Evolutionary conservation across 2,797 vertebrate species (phyloP).

Genomic region (Tolypeutes matacus): DNA sequence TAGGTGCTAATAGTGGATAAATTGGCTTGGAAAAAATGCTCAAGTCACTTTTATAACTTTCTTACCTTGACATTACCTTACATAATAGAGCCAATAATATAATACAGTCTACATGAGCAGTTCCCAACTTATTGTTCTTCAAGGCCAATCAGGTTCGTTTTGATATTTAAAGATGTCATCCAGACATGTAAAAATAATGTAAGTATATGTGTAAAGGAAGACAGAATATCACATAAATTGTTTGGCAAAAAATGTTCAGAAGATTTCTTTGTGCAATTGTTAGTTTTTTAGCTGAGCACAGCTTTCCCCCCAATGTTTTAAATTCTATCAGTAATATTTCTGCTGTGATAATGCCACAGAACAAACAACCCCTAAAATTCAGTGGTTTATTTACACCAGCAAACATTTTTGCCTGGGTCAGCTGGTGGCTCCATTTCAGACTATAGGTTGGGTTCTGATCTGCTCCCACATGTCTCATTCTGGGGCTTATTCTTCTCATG

Average conservation of each 20-base stretch:
- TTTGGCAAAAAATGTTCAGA: background rate
- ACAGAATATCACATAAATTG: constrained; percentile 55
- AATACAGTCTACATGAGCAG: background rate
- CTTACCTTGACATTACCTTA: background rate
- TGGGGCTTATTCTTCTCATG: background rate
- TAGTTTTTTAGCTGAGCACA: constrained; percentile 53
- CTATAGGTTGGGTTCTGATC: background rate
- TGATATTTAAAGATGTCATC: constrained; percentile 37
- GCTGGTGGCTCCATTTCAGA: background rate
- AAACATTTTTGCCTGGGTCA: background rate
- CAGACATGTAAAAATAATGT: constrained; percentile 48
- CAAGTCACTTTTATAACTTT: constrained; percentile 9
- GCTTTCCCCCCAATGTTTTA: constrained; percentile 33
- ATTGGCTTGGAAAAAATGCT: constrained; percentile 14
- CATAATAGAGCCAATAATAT: background rate
- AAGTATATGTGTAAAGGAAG: background rate
- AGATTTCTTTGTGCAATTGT: constrained; percentile 23
- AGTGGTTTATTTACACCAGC: constrained; percentile 19
- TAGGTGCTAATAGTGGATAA: constrained; percentile 11
- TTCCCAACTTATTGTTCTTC: constrained; percentile 7
- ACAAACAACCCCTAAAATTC: background rate
- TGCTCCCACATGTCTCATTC: background rate
- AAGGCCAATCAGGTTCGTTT: background rate
- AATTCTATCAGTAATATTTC: constrained; percentile 22
- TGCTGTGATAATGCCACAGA: background rate